A percentile compares a stretch with the other conserved stretches of the same genome.
phyloP scores from a whole-genome alignment of 2,888 invertebrate species.

The Pinctada fucata region DNA sequence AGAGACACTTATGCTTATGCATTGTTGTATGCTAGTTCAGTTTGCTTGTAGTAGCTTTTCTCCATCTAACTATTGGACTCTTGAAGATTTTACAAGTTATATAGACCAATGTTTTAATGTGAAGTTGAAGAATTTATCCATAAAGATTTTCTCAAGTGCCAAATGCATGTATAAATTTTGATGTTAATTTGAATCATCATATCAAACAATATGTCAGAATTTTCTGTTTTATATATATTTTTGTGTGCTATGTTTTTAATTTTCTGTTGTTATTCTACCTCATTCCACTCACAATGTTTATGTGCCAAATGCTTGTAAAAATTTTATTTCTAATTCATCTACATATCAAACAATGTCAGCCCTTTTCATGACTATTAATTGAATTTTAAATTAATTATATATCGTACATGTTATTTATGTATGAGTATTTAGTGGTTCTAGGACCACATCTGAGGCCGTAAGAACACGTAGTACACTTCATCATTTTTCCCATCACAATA shows the following conservation, averaged over 20 bases:
- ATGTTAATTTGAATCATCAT: background rate
- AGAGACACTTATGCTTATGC: background rate
- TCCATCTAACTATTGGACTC: background rate
- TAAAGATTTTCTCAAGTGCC: background rate
- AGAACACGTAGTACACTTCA: too few species aligned
- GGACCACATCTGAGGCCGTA: too few species aligned
- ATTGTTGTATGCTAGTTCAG: background rate
- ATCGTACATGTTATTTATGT: too few species aligned
- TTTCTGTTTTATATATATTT: background rate
- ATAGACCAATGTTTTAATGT: background rate
- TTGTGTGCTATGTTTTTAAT: background rate
- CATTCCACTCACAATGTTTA: conserved; percentile 2
- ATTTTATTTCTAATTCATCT: too few species aligned
- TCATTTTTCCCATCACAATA: too few species aligned
- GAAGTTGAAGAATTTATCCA: background rate
- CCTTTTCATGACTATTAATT: too few species aligned
- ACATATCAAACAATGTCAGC: too few species aligned
- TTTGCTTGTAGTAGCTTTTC: background rate
- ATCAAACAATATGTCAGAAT: background rate
- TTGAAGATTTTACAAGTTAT: background rate
- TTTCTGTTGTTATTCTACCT: background rate
- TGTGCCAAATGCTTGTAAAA: too few species aligned
- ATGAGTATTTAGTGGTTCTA: too few species aligned
- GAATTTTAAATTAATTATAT: too few species aligned
- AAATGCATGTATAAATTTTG: background rate